Percentiles rank a stretch among this genome's conserved stretches.
phyloP scores from a whole-genome alignment of 2,797 vertebrate genomes.

The Eulemur coronatus region DNA sequence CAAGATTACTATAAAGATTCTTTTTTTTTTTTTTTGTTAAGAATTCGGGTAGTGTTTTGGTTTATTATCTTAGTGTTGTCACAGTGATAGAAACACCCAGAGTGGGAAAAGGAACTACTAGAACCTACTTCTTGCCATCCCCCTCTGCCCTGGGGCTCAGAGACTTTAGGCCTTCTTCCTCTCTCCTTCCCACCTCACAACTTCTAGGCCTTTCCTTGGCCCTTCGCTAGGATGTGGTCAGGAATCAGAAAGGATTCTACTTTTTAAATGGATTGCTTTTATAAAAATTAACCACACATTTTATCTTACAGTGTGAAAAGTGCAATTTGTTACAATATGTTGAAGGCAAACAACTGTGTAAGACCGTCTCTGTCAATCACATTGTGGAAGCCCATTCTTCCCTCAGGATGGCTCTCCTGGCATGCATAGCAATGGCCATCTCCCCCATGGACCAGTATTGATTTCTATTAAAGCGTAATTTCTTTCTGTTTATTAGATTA shows the following conservation, averaged over 20 bases:
- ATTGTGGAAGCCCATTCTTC: neutral
- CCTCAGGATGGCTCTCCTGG: neutral
- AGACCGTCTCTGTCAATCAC: neutral
- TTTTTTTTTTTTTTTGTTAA: neutral
- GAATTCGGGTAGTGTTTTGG: conserved; percentile 70
- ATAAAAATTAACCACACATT: neutral
- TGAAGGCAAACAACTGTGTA: neutral
- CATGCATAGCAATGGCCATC: neutral
- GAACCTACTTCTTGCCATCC: neutral
- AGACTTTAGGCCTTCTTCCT: conserved; percentile 13
- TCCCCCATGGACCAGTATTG: neutral
- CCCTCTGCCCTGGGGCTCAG: conserved; percentile 31
- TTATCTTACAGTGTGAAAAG: neutral
- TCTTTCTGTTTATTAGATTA: neutral
- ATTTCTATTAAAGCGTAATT: neutral
- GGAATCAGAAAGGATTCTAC: neutral
- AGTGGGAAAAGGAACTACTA: neutral
- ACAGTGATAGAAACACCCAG: conserved; percentile 64
- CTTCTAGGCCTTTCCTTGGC: conserved; percentile 23
- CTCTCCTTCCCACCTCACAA: neutral
- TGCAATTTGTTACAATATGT: neutral
- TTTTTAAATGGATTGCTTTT: neutral
- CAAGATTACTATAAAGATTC: neutral
- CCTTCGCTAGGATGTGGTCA: neutral
- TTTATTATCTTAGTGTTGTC: conserved; percentile 79